These are phyloP conservation scores for Knipowitschia caucasica DNA, from an alignment of 2,797 vertebrate species.

Conservation along the genomic window DNA sequence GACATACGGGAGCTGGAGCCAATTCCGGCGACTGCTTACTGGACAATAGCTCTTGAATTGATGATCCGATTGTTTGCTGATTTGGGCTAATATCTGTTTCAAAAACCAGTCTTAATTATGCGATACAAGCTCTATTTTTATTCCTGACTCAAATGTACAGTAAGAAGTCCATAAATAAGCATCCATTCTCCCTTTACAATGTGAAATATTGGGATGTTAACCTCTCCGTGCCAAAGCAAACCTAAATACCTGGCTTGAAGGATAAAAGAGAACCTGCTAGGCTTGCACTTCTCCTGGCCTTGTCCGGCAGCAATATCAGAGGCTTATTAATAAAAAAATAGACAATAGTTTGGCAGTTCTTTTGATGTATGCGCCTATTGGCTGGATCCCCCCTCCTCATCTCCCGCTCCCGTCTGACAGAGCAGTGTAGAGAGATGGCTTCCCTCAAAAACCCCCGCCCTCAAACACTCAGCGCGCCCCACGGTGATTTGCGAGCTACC, in stretches of 20 bases:
- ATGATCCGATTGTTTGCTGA: not conserved
- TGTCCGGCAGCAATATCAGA: slow-evolving; percentile 70
- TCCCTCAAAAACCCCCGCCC: slow-evolving; percentile 53
- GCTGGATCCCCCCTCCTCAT: slow-evolving; percentile 30
- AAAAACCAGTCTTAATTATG: too few relatives aligned
- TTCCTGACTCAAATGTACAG: too few relatives aligned
- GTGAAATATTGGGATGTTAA: slow-evolving; percentile 48
- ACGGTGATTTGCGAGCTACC: slow-evolving; percentile 64
- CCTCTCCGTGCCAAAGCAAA: slow-evolving; percentile 50
- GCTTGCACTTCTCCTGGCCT: slow-evolving; percentile 65
- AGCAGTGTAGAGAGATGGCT: slow-evolving; percentile 57
- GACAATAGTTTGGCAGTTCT: slow-evolving; percentile 74
- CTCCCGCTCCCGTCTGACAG: slow-evolving; percentile 46
- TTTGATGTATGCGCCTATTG: slow-evolving; percentile 74
- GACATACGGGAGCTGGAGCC: not conserved
- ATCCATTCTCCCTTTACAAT: not conserved
- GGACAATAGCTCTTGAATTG: not conserved
- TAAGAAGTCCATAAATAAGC: too few relatives aligned
- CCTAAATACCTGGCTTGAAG: slow-evolving; percentile 70
- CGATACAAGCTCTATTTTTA: too few relatives aligned
- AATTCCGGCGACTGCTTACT: not conserved
- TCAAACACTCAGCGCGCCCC: slow-evolving; percentile 40
- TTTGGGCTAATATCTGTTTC: too few relatives aligned
- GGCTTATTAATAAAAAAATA: slow-evolving; percentile 75
- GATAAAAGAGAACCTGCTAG: slow-evolving; percentile 63